Evolutionary conservation across 2,888 invertebrate species (phyloP).

Genomic region (Drosophila macrospina): DNA sequence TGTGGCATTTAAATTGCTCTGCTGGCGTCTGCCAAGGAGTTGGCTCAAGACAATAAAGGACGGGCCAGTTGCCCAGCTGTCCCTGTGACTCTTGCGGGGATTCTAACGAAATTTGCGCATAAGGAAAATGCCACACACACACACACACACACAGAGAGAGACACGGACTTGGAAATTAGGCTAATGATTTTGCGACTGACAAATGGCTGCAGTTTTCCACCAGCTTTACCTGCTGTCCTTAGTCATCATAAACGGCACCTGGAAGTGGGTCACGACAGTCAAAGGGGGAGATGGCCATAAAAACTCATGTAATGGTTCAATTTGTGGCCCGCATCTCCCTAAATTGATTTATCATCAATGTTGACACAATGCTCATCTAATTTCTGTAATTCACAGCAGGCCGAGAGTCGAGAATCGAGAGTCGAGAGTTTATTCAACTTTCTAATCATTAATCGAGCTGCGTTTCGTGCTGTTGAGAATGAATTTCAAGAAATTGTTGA

Average conservation of each 20-base stretch:
- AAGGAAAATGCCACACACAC: constrained; percentile 57
- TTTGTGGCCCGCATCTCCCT: constrained; percentile 47
- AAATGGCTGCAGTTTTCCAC: constrained; percentile 71
- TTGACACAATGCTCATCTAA: constrained; percentile 28
- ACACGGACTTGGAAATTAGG: constrained; percentile 59
- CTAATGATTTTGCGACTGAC: constrained; percentile 74
- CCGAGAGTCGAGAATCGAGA: background rate
- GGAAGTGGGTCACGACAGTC: constrained; percentile 43
- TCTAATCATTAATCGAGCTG: background rate
- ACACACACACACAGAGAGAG: constrained; percentile 12
- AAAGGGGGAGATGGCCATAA: constrained; percentile 37
- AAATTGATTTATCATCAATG: constrained; percentile 63
- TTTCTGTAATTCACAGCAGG: constrained; percentile 32
- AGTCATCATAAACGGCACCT: constrained; percentile 48
- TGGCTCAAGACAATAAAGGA: constrained; percentile 60
- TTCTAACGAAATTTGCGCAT: constrained; percentile 52
- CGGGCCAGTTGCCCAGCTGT: constrained; percentile 44
- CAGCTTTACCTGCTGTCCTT: constrained; percentile 36
- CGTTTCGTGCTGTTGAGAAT: constrained; percentile 29
- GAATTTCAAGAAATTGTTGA: constrained; percentile 48
- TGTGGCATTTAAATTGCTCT: constrained; percentile 78
- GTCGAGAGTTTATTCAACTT: constrained; percentile 25
- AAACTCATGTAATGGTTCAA: constrained; percentile 69
- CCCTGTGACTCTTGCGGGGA: constrained; percentile 18
- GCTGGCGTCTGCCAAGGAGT: constrained; percentile 72